Percentiles rank a stretch among this genome's conserved stretches.
Conservation (phyloP, 2,113 vertebrate genomes). For the human (Homo sapiens) region GRCh38 chr5:107728001-107728500, state of each 20-base stretch:
- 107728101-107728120: conserved; percentile 21
- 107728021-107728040: conserved; percentile 5
- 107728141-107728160: background rate
- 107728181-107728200: conserved; percentile 57
- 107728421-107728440: background rate
- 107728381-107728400: background rate
- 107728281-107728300: background rate
- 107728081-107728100: conserved; percentile 44
- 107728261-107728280: background rate
- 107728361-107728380: background rate
- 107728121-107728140: conserved; percentile 50
- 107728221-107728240: conserved; percentile 60
- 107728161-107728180: conserved; percentile 65
- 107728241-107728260: conserved; percentile 63
- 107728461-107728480: background rate
- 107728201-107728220: conserved; percentile 64
- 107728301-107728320: conserved; percentile 44
- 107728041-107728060: conserved; percentile 51
- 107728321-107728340: conserved; percentile 55
- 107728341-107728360: background rate
- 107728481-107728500: background rate
- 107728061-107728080: conserved; percentile 74
- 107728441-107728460: background rate
- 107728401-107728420: background rate
- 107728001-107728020: conserved; percentile 41